phyloP scores from a whole-genome alignment of 2,888 invertebrate genomes.

The Orthosia incerta region DNA sequence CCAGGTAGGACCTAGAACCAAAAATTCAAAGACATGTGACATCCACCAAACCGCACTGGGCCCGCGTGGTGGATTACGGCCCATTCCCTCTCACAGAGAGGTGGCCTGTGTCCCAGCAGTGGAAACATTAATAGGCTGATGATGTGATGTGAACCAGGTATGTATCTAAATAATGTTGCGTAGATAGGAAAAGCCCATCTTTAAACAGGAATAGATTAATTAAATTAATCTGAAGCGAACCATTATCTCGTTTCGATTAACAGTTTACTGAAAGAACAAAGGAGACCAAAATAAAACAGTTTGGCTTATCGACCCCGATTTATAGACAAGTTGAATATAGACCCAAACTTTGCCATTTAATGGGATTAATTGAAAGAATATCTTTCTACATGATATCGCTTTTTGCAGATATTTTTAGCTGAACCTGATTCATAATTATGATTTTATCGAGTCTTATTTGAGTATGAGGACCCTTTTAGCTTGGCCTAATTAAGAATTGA shows the following conservation, averaged over 20 bases:
- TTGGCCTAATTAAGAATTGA: no score
- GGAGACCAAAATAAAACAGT: slow-evolving; percentile 5
- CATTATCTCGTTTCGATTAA: not conserved
- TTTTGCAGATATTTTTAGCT: not conserved
- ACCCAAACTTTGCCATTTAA: not conserved
- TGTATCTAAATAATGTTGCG: no score
- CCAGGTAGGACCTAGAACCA: no score
- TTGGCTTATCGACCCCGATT: not conserved
- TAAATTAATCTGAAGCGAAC: not conserved
- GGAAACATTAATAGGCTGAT: no score
- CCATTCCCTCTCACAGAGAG: no score
- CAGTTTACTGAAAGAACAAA: slow-evolving; percentile 1
- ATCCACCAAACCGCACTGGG: no score
- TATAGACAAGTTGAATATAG: not conserved
- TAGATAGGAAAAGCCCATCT: no score
- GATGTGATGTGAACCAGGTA: no score
- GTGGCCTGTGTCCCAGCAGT: no score
- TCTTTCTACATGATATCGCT: not conserved
- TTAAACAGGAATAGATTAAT: no score
- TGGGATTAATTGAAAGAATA: not conserved
- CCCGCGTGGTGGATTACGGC: no score
- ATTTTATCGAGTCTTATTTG: not conserved
- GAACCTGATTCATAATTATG: not conserved
- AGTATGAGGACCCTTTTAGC: not conserved
- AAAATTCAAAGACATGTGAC: no score